Conservation (phyloP, 2,888 invertebrate species). For the Idaea biselata region DNA sequence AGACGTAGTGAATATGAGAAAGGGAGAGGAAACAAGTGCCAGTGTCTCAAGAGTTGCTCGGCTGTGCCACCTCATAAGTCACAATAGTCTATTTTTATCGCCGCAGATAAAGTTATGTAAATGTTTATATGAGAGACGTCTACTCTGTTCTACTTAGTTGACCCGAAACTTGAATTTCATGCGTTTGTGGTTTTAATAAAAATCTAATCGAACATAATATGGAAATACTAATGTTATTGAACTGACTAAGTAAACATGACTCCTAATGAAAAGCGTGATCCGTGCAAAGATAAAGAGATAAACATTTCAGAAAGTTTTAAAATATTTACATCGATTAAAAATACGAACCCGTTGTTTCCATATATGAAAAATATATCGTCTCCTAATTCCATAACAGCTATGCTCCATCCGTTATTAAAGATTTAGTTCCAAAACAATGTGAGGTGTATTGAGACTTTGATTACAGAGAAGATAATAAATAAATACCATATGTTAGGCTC, state of each 20-base stretch:
- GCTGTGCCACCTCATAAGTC: constrained; percentile 37
- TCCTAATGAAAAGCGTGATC: constrained; percentile 10
- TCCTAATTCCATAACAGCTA: constrained; percentile 69
- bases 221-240: background rate
- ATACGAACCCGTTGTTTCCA: constrained; percentile 72
- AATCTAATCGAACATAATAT: constrained; percentile 1
- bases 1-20: constrained; percentile 20
- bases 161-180: constrained; percentile 34
- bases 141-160: constrained; percentile 34
- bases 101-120: constrained; percentile 9
- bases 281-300: constrained; percentile 8
- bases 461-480: too few species aligned
- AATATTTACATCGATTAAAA: constrained; percentile 24
- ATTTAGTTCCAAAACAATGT: constrained; percentile 17
- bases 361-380: constrained; percentile 65
- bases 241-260: background rate
- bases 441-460: background rate
- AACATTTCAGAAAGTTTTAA: constrained; percentile 15
- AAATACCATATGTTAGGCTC: too few species aligned
- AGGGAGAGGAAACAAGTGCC: constrained; percentile 34
- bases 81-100: constrained; percentile 49
- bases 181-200: constrained; percentile 9
- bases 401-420: constrained; percentile 45
- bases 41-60: constrained; percentile 40
- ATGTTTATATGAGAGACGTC: constrained; percentile 14